These are phyloP conservation scores for Tonatia bakeri DNA, from an alignment of 2,113 vertebrate species.

Conservation along the genomic window DNA sequence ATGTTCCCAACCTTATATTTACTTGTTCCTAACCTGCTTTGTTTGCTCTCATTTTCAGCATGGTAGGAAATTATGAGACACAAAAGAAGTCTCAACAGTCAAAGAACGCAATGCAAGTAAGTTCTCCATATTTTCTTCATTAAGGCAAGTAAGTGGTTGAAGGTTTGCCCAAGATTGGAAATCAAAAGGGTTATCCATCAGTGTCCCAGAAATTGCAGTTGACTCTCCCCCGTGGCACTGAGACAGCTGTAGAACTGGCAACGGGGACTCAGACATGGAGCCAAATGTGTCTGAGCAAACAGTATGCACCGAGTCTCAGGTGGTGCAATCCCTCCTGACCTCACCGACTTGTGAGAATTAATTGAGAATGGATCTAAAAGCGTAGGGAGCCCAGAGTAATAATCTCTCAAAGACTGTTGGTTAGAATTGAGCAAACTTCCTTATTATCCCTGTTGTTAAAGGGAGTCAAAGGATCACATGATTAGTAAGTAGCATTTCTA, in stretches of 20 bases:
- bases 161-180: not conserved
- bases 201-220: not conserved
- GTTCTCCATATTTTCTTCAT: not conserved
- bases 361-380: not conserved
- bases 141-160: not conserved
- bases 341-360: not conserved
- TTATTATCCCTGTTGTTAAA: not conserved
- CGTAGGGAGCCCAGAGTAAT: not conserved
- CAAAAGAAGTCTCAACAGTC: not conserved
- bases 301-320: not conserved
- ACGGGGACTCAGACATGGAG: not conserved
- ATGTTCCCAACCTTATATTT: not conserved
- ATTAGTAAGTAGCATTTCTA: not conserved
- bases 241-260: not conserved
- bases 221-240: not conserved
- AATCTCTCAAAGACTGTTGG: not conserved
- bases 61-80: not conserved
- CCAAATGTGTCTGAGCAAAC: not conserved
- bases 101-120: not conserved
- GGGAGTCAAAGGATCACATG: not conserved
- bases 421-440: not conserved
- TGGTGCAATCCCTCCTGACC: not conserved
- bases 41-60: not conserved
- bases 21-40: not conserved
- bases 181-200: not conserved